Evolutionary conservation across 2,888 invertebrate species (phyloP).

Genomic region (Elysia crispata): DNA sequence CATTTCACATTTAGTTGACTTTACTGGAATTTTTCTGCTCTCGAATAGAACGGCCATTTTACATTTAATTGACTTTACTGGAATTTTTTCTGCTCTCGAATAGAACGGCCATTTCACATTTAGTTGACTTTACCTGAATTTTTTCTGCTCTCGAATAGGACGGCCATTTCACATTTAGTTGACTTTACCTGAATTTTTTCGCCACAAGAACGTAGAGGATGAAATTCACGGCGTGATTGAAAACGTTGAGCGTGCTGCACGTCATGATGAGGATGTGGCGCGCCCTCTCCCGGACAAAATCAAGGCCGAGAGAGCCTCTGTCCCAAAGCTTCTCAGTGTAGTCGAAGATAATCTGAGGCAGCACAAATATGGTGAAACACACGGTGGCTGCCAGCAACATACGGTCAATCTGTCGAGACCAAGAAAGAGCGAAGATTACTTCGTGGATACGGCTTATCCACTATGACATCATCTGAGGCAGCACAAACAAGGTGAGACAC

Average conservation of each 20-base stretch:
- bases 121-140: no score
- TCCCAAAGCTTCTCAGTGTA: neutral
- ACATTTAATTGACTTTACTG: slow-evolving; percentile 3
- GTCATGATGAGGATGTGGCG: neutral
- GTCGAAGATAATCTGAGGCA: neutral
- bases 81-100: slow-evolving; percentile 35
- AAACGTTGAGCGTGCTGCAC: neutral
- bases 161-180: neutral
- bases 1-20: no score
- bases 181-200: slow-evolving; percentile 36
- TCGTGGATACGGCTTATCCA: no score
- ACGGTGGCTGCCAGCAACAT: slow-evolving; percentile 30
- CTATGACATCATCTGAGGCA: no score
- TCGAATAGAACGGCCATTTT: no score
- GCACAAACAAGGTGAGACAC: no score
- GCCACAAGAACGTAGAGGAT: slow-evolving; percentile 38
- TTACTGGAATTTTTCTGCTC: no score
- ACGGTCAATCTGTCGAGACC: slow-evolving; percentile 21
- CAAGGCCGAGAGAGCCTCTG: no score
- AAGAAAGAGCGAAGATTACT: no score
- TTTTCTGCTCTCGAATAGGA: no score
- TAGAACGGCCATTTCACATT: no score
- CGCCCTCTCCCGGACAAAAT: neutral
- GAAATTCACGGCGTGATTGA: slow-evolving; percentile 40
- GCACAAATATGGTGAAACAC: slow-evolving; percentile 14